Evolutionary conservation across 2,888 invertebrate genomes (phyloP).

Genomic region (Nowickia ferox): DNA sequence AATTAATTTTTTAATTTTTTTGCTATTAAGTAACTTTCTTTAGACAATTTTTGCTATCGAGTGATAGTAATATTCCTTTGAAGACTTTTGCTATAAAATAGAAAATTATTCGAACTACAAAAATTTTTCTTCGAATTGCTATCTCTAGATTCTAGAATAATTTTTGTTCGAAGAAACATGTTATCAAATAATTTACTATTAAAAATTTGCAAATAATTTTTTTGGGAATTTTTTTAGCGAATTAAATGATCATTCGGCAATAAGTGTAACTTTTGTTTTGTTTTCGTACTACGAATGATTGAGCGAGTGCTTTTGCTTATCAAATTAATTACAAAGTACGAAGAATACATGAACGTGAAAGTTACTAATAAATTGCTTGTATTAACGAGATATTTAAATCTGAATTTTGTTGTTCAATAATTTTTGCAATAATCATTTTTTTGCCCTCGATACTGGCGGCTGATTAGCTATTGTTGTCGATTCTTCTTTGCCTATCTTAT

Average conservation of each 20-base stretch:
- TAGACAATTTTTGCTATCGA: too few relatives aligned
- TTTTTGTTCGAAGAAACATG: too few relatives aligned
- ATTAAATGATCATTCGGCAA: not conserved
- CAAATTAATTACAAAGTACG: conserved; percentile 40
- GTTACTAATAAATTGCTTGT: conserved; percentile 9
- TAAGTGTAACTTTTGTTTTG: not conserved
- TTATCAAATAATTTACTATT: too few relatives aligned
- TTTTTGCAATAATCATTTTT: conserved; percentile 60
- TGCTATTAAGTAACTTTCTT: too few relatives aligned
- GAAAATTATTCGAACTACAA: too few relatives aligned
- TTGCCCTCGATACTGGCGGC: conserved; percentile 40
- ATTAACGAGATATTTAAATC: not conserved
- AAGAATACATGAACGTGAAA: not conserved
- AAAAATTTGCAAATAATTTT: not conserved
- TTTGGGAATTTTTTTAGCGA: not conserved
- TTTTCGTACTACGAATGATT: not conserved
- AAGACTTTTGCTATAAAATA: too few relatives aligned
- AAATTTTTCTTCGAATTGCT: too few relatives aligned
- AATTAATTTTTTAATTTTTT: too few relatives aligned
- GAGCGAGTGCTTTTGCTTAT: conserved; percentile 24
- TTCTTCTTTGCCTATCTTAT: conserved; percentile 61
- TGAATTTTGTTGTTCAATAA: conserved; percentile 22
- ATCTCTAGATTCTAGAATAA: too few relatives aligned
- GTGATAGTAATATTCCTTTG: too few relatives aligned
- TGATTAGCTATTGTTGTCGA: conserved; percentile 34